Evolutionary conservation across 2,888 invertebrate genomes (phyloP).

Genomic region (Hypomecis atomaria): DNA sequence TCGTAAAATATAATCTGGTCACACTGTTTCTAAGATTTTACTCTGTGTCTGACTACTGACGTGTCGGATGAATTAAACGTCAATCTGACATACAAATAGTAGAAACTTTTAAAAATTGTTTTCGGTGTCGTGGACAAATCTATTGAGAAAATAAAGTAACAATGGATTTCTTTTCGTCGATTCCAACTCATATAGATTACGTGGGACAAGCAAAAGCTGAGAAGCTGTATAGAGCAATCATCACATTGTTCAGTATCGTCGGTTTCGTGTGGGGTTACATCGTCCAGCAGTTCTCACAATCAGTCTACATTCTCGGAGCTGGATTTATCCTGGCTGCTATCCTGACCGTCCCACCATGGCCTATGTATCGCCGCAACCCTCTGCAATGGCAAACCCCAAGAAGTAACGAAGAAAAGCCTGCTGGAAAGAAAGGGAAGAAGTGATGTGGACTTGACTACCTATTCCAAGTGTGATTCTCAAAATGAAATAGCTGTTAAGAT

Average conservation of each 20-base stretch:
- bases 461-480: conserved; percentile 33
- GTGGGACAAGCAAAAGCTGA: conserved; percentile 96
- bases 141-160: conserved; percentile 33
- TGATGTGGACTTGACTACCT: conserved; percentile 40
- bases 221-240: conserved; percentile 94
- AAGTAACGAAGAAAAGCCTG: conserved; percentile 71
- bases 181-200: conserved; percentile 88
- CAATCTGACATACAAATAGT: background rate
- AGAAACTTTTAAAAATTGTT: conserved; percentile 39
- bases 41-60: conserved; percentile 24
- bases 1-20: too few relatives aligned
- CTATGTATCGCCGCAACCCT: conserved; percentile 95
- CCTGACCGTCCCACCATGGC: conserved; percentile 98
- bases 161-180: conserved; percentile 80
- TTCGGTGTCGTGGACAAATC: conserved; percentile 38
- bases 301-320: conserved; percentile 95
- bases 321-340: conserved; percentile 95
- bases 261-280: conserved; percentile 97
- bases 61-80: conserved; percentile 34
- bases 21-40: too few relatives aligned
- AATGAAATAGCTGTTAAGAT: conserved; percentile 35
- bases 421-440: conserved; percentile 84
- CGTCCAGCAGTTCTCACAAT: conserved; percentile 97
- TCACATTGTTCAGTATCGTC: conserved; percentile 95
- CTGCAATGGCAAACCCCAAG: conserved; percentile 94